A percentile compares a stretch with the other conserved stretches of the same genome.
These are phyloP conservation scores for Hemicordylus capensis DNA, from an alignment of 2,113 vertebrate genomes.

Conservation along the genomic window DNA sequence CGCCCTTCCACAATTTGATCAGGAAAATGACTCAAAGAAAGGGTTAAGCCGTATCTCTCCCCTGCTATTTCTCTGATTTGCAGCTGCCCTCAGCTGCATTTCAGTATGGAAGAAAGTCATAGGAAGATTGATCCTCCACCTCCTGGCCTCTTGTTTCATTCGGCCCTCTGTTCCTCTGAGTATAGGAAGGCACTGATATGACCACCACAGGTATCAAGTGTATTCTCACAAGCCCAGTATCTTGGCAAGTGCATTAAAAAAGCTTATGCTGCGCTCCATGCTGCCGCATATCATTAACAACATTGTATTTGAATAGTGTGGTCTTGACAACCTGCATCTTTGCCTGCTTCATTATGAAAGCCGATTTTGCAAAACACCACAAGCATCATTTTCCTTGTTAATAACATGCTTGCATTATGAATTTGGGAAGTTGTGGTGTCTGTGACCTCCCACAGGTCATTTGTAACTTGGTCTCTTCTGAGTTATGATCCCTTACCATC, in stretches of 20 bases:
- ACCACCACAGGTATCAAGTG: background rate
- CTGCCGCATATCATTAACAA: background rate
- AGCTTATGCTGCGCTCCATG: conserved; percentile 22
- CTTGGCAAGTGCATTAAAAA: conserved; percentile 36
- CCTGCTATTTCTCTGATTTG: background rate
- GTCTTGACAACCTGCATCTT: conserved; percentile 29
- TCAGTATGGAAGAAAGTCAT: background rate
- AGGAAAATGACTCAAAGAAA: background rate
- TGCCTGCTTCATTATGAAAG: conserved; percentile 54
- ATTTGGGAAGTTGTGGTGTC: conserved; percentile 63
- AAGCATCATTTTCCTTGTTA: conserved; percentile 57
- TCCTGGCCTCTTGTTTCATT: background rate
- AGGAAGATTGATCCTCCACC: background rate
- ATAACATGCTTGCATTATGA: conserved; percentile 33
- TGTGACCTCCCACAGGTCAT: conserved; percentile 70
- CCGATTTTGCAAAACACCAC: conserved; percentile 38
- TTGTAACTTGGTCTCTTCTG: conserved; percentile 69
- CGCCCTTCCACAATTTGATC: background rate
- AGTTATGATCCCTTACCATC: conserved; percentile 60
- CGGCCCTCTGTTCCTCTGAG: background rate
- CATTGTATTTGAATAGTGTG: conserved; percentile 7
- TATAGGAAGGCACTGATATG: conserved; percentile 34
- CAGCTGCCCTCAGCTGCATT: background rate
- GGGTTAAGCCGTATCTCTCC: background rate
- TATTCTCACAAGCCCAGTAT: conserved; percentile 47